These are phyloP conservation scores for Zalophus californianus DNA, from an alignment of 2,797 vertebrate genomes.

Conservation along the genomic window DNA sequence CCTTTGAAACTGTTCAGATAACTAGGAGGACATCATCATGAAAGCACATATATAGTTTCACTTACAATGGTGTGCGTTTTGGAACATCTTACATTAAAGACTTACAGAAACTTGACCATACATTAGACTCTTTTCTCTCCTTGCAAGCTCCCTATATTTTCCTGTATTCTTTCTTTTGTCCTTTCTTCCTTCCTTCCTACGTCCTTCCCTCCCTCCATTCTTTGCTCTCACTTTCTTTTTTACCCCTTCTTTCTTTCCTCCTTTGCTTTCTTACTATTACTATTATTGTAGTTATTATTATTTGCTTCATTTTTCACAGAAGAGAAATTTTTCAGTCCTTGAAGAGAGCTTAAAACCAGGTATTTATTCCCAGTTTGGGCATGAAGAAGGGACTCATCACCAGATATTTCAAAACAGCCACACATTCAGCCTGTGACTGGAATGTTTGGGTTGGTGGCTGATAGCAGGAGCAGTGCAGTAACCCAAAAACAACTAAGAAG, in stretches of 20 bases:
- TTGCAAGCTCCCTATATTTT: background rate
- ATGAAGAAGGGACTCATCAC: background rate
- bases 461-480: background rate
- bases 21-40: background rate
- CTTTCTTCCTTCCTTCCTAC: background rate
- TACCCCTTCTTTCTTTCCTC: background rate
- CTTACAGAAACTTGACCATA: background rate
- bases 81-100: background rate
- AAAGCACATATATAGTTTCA: background rate
- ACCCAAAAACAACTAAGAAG: background rate
- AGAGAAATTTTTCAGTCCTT: background rate
- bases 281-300: background rate
- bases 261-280: background rate
- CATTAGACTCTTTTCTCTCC: background rate
- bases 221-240: background rate
- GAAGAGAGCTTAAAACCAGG: background rate
- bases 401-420: conserved; percentile 42
- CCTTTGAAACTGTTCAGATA: background rate
- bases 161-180: background rate
- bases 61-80: background rate
- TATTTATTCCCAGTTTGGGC: background rate
- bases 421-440: background rate
- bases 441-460: background rate
- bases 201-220: too few species aligned
- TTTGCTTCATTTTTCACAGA: background rate